These are phyloP conservation scores for Nephrotoma flavescens DNA, from an alignment of 2,888 invertebrate genomes.

Conservation along the genomic window DNA sequence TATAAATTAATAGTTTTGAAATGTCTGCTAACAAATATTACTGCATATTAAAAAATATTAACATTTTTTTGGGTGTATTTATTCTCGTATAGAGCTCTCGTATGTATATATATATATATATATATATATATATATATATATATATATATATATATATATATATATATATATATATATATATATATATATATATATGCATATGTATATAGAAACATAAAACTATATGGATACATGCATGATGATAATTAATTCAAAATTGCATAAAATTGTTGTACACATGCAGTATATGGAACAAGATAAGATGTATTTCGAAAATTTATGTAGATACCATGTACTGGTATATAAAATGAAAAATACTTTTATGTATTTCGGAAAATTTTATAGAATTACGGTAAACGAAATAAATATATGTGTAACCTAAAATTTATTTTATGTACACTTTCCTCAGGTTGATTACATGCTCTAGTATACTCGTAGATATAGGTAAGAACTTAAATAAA, in stretches of 20 bases:
- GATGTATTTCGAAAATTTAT: not conserved
- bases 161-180: no score
- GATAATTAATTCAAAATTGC: not conserved
- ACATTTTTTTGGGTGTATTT: not conserved
- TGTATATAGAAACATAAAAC: no score
- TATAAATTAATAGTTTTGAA: not conserved
- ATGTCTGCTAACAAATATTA: not conserved
- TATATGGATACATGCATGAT: not conserved
- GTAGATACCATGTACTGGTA: not conserved
- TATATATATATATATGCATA: no score
- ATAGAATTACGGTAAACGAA: not conserved
- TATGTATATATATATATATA: no score
- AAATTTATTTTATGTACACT: no score
- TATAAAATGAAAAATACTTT: not conserved
- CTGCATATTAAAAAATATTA: not conserved
- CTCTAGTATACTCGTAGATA: no score
- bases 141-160: no score
- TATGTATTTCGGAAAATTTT: not conserved
- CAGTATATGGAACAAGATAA: not conserved
- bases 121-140: no score
- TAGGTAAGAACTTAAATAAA: no score
- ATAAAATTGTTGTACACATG: not conserved
- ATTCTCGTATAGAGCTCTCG: not conserved
- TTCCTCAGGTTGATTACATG: no score
- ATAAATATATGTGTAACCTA: no score